Evolutionary conservation across 2,888 invertebrate species (phyloP).

Genomic region (Fissipunctia ypsillon): DNA sequence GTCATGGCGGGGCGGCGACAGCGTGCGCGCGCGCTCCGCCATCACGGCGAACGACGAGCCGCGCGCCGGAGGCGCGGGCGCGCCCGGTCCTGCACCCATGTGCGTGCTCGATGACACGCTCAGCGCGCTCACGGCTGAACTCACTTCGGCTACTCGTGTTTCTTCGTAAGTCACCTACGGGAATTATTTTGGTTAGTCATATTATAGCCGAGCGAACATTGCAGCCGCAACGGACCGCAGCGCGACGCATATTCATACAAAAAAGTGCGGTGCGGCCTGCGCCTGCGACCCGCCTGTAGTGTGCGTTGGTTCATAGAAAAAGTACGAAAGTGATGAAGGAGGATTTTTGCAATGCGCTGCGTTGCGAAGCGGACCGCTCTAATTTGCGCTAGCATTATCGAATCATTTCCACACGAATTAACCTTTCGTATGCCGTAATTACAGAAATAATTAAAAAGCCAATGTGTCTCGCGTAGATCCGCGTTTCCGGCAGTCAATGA

Average conservation of each 20-base stretch:
- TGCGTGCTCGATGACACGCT: constrained; percentile 56
- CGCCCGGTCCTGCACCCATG: constrained; percentile 24
- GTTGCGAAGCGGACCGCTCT: too few relatives aligned
- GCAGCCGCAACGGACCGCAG: too few relatives aligned
- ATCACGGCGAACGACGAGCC: constrained; percentile 97
- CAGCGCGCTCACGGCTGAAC: constrained; percentile 61
- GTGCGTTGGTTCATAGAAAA: neutral
- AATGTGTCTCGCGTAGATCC: too few relatives aligned
- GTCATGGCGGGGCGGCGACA: constrained; percentile 71
- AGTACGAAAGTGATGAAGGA: neutral
- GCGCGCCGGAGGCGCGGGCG: constrained; percentile 96
- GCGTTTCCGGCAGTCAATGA: too few relatives aligned
- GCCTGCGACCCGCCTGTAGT: neutral
- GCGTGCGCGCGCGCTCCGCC: constrained; percentile 91
- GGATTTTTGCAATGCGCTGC: too few relatives aligned
- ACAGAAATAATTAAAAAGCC: too few relatives aligned
- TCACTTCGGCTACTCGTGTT: constrained; percentile 70
- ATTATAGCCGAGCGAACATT: neutral
- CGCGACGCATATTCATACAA: neutral
- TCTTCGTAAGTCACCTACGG: constrained; percentile 70
- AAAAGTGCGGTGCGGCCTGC: neutral
- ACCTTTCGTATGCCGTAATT: too few relatives aligned
- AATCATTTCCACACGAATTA: too few relatives aligned
- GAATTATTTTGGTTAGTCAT: neutral
- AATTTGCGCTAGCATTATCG: too few relatives aligned